Evolutionary conservation across 2,113 vertebrate genomes (phyloP).

Genomic region (Neodontobutis hainanensis): DNA sequence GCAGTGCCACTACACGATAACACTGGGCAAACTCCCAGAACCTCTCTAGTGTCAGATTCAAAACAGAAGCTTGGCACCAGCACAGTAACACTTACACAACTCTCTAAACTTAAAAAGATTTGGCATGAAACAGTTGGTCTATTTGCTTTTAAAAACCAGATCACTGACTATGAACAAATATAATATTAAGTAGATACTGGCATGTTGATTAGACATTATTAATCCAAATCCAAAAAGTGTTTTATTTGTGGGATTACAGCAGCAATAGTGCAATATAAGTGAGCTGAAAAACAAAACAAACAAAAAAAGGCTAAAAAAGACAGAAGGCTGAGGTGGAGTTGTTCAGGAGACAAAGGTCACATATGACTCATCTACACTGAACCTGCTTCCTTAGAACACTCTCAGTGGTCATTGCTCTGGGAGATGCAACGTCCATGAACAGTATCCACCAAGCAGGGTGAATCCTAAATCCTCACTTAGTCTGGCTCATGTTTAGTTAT

Average conservation of each 20-base stretch:
- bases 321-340: constrained; percentile 36
- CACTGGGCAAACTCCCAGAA: constrained; percentile 18
- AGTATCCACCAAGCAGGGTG: background rate
- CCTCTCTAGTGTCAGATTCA: constrained; percentile 7
- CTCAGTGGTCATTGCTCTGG: constrained; percentile 8
- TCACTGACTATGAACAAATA: too few relatives aligned
- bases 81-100: constrained; percentile 3
- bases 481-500: background rate
- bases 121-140: too few relatives aligned
- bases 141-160: too few relatives aligned
- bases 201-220: background rate
- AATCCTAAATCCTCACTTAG: background rate
- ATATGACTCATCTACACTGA: constrained; percentile 36
- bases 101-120: too few relatives aligned
- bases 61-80: constrained; percentile 24
- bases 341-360: constrained; percentile 39
- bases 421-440: background rate
- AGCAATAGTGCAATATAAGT: constrained; percentile 16
- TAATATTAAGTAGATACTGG: background rate
- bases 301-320: constrained; percentile 25
- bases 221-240: background rate
- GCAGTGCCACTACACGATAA: constrained; percentile 23
- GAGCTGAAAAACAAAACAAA: constrained; percentile 20
- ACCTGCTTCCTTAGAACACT: constrained; percentile 18
- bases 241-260: constrained; percentile 24